Conservation (phyloP, 1,140 invertebrate genomes). For the Archegozetes longisetosus region DNA sequence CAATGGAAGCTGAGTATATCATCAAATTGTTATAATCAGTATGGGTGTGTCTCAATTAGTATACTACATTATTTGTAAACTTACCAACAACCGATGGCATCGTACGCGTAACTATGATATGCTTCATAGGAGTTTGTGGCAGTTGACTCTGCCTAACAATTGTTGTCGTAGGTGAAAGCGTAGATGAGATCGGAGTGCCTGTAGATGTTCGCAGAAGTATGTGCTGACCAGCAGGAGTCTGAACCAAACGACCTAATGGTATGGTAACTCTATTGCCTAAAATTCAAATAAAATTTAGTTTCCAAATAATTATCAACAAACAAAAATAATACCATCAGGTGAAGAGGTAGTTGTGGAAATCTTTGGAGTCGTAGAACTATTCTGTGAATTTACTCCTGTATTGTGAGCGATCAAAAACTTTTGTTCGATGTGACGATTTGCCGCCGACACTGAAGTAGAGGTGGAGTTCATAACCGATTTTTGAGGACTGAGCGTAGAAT, state of each 20-base stretch:
- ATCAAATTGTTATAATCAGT: neutral
- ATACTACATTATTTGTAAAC: neutral
- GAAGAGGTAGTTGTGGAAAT: neutral
- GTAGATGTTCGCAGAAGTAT: slow-evolving; percentile 33
- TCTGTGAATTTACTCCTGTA: neutral
- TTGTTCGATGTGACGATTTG: neutral
- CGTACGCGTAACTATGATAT: neutral
- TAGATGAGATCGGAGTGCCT: neutral
- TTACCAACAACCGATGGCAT: neutral
- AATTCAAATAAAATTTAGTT: neutral
- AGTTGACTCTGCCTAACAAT: neutral
- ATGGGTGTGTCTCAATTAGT: neutral
- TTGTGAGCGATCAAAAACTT: neutral
- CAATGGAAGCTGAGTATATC: neutral
- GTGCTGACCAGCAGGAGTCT: slow-evolving; percentile 47
- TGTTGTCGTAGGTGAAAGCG: too few relatives aligned
- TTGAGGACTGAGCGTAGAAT: neutral
- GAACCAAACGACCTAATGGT: slow-evolving; percentile 39
- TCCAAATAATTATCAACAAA: neutral
- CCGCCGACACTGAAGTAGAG: neutral
- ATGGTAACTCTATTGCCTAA: slow-evolving; percentile 16
- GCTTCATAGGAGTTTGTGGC: neutral
- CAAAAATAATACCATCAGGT: neutral
- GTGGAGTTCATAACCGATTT: neutral
- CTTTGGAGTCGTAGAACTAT: neutral